A percentile compares a stretch with the other conserved stretches of the same genome.
These are phyloP conservation scores for Marisa cornuarietis DNA, from an alignment of 1,140 invertebrate species.

Conservation along the genomic window DNA sequence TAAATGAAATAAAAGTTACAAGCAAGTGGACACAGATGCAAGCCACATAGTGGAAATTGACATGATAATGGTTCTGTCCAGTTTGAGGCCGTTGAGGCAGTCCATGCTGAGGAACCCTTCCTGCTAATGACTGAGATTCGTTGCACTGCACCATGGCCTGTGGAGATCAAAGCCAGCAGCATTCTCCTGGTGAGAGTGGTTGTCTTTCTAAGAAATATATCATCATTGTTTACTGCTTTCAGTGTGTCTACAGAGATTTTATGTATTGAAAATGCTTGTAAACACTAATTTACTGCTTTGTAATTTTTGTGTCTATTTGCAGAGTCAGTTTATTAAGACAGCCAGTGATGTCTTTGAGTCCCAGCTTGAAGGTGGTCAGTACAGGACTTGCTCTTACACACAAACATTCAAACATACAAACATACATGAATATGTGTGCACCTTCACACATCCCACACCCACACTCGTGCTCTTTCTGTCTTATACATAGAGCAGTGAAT, in stretches of 20 bases:
- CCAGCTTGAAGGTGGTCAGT: conserved; percentile 57
- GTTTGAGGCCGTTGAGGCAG: conserved; percentile 59
- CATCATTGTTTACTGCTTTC: not conserved
- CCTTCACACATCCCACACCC: too few relatives aligned
- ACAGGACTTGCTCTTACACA: conserved; percentile 27
- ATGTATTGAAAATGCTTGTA: too few relatives aligned
- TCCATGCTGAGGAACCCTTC: conserved; percentile 62
- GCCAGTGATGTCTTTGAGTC: conserved; percentile 51
- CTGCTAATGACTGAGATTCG: conserved; percentile 61
- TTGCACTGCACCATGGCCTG: conserved; percentile 63
- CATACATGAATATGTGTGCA: too few relatives aligned
- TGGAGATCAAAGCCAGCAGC: conserved; percentile 58
- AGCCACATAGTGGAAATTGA: not conserved
- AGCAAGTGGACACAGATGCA: too few relatives aligned
- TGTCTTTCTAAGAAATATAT: not conserved
- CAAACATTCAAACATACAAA: too few relatives aligned
- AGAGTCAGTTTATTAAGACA: conserved; percentile 52
- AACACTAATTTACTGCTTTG: too few relatives aligned
- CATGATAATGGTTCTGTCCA: conserved; percentile 32
- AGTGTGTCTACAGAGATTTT: not conserved
- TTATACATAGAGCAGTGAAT: too few relatives aligned
- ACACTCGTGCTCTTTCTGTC: too few relatives aligned
- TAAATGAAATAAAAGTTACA: too few relatives aligned
- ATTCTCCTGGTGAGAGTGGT: conserved; percentile 56
- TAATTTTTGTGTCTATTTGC: conserved; percentile 29